Evolutionary conservation across 2,797 vertebrate genomes (phyloP).

Genomic region (Lepidocolaptes lacrymiger): DNA sequence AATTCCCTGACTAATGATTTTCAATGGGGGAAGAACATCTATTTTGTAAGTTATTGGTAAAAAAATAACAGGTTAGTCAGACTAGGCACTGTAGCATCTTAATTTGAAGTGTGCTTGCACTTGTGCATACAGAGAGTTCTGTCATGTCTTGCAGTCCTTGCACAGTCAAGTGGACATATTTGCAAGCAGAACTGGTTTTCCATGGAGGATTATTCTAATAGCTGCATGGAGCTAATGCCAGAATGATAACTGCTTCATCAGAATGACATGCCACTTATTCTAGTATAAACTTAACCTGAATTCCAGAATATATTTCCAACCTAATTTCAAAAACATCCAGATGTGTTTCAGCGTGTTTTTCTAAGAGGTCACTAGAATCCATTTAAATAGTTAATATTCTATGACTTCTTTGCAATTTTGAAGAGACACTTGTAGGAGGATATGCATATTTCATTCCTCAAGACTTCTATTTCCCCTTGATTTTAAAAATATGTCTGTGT

Average conservation of each 20-base stretch:
- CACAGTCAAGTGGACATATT: neutral
- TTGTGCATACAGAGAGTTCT: neutral
- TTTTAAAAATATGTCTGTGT: slow-evolving; percentile 11
- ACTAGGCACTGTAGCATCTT: neutral
- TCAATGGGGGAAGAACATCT: neutral
- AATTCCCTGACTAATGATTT: neutral
- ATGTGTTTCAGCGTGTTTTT: neutral
- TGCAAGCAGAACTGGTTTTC: neutral
- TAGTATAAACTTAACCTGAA: neutral
- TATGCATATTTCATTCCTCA: slow-evolving; percentile 29
- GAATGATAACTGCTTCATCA: neutral
- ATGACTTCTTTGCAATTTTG: neutral
- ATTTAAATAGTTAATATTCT: slow-evolving; percentile 33
- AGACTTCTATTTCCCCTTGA: neutral
- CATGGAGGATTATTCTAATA: neutral
- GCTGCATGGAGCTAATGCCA: neutral
- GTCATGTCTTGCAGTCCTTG: neutral
- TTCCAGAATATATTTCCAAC: neutral
- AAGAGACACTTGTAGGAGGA: neutral
- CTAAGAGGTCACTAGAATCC: neutral
- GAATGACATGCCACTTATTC: neutral
- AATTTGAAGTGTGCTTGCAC: neutral
- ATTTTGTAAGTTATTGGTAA: neutral
- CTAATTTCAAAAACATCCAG: neutral
- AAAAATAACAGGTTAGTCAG: neutral